These are phyloP conservation scores for Microplitis deprimator DNA, from an alignment of 2,888 invertebrate species.

Conservation along the genomic window DNA sequence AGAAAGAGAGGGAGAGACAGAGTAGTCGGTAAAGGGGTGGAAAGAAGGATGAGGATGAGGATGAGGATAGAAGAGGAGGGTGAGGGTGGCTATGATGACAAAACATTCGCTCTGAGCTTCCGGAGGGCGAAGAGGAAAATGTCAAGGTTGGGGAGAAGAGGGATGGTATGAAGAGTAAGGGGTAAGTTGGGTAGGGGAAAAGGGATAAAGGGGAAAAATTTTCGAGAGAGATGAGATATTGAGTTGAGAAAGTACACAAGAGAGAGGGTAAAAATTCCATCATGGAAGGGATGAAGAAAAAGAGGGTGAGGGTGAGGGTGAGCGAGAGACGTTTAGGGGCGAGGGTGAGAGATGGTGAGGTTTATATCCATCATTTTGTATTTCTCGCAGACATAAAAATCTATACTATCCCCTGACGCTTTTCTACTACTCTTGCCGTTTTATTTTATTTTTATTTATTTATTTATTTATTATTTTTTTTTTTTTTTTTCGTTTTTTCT, in stretches of 20 bases:
- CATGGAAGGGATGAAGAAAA: background rate
- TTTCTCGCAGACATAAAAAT: conserved; percentile 70
- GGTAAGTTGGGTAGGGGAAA: conserved; percentile 9
- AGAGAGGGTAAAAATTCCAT: background rate
- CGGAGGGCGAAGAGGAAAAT: conserved; percentile 46
- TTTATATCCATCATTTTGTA: conserved; percentile 70
- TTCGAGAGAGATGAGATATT: background rate
- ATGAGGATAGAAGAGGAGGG: conserved; percentile 38
- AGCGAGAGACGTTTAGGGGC: conserved; percentile 16
- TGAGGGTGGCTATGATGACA: conserved; percentile 67
- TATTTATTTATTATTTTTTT: background rate
- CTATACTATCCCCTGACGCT: conserved; percentile 63
- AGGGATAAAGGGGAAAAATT: conserved; percentile 2
- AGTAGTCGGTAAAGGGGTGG: conserved; percentile 19
- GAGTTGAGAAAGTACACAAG: background rate
- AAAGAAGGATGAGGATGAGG: conserved; percentile 26
- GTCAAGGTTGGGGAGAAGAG: conserved; percentile 50
- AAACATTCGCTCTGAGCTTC: conserved; percentile 69
- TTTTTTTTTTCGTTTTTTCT: background rate
- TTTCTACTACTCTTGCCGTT: conserved; percentile 24
- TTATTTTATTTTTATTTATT: conserved; percentile 4
- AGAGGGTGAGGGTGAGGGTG: background rate
- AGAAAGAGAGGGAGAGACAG: conserved; percentile 41
- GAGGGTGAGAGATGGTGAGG: conserved; percentile 51
- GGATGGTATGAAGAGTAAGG: conserved; percentile 1